These are phyloP conservation scores for Polia nebulosa DNA, from an alignment of 2,888 invertebrate genomes.

Conservation along the genomic window DNA sequence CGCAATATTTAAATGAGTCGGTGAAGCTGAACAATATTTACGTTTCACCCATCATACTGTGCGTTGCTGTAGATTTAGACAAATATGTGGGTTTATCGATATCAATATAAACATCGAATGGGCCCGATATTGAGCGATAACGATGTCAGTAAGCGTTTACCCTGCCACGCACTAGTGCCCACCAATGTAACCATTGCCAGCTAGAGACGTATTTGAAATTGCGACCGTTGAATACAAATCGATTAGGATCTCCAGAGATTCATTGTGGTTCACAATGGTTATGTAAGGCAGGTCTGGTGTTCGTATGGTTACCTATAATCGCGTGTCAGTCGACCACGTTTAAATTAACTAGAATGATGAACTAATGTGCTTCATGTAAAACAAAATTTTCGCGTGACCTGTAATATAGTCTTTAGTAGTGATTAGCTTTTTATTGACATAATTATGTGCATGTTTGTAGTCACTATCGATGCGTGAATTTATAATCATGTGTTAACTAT, in stretches of 20 bases:
- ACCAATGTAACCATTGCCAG: conserved; percentile 41
- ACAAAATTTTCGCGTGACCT: conserved; percentile 35
- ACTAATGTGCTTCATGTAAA: conserved; percentile 14
- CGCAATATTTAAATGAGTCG: background rate
- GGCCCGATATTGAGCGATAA: conserved; percentile 53
- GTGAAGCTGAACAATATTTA: conserved; percentile 14
- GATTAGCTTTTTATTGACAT: conserved; percentile 18
- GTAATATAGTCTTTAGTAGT: conserved; percentile 13
- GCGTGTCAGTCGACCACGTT: conserved; percentile 35
- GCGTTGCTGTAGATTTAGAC: conserved; percentile 10
- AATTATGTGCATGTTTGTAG: conserved; percentile 16
- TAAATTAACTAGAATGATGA: conserved; percentile 25
- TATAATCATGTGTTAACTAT: conserved; percentile 7
- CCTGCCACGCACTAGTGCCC: conserved; percentile 49
- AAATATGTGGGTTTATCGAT: conserved; percentile 35
- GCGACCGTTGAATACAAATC: conserved; percentile 49
- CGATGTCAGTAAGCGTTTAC: conserved; percentile 48
- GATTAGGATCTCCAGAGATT: conserved; percentile 58
- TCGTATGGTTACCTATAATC: conserved; percentile 41
- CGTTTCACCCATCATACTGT: background rate
- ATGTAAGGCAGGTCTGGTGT: conserved; percentile 63
- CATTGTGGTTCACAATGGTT: conserved; percentile 55
- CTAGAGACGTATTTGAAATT: conserved; percentile 49
- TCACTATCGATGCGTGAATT: conserved; percentile 6
- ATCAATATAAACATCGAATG: conserved; percentile 43